Conservation (phyloP, 2,113 vertebrate genomes). For the Ictalurus punctatus region DNA sequence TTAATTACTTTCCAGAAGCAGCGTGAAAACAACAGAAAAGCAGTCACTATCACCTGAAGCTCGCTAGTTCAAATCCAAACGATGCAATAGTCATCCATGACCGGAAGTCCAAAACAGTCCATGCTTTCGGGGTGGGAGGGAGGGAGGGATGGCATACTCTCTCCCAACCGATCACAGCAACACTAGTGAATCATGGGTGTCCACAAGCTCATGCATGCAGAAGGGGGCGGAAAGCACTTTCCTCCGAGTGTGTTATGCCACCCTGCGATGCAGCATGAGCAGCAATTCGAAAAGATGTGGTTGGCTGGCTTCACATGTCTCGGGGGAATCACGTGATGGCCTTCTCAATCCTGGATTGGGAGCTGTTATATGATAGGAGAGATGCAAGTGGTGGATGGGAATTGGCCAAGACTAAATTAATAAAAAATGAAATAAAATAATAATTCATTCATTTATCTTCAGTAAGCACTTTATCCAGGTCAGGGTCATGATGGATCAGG, state of each 20-base stretch:
- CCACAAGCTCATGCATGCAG: not conserved
- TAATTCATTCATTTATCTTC: not conserved
- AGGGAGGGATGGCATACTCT: not conserved
- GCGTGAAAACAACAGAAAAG: not conserved
- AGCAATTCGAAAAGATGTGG: not conserved
- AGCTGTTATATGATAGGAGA: not conserved
- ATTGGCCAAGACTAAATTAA: too few relatives aligned
- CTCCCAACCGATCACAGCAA: not conserved
- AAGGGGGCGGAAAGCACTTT: not conserved
- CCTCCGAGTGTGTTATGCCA: not conserved
- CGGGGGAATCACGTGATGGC: not conserved
- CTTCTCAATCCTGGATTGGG: not conserved
- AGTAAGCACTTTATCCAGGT: too few relatives aligned
- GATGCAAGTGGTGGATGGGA: not conserved
- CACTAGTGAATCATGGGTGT: not conserved
- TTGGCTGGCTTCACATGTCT: not conserved
- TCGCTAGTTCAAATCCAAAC: not conserved
- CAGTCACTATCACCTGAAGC: not conserved
- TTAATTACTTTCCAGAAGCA: constrained; percentile 33
- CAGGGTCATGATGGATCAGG: not conserved
- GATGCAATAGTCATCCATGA: not conserved
- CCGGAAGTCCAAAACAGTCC: not conserved
- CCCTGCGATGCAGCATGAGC: not conserved
- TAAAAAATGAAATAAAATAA: not conserved
- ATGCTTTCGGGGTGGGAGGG: not conserved